Conservation (phyloP, 2,888 invertebrate species). For the Notocelia uddmanniana region DNA sequence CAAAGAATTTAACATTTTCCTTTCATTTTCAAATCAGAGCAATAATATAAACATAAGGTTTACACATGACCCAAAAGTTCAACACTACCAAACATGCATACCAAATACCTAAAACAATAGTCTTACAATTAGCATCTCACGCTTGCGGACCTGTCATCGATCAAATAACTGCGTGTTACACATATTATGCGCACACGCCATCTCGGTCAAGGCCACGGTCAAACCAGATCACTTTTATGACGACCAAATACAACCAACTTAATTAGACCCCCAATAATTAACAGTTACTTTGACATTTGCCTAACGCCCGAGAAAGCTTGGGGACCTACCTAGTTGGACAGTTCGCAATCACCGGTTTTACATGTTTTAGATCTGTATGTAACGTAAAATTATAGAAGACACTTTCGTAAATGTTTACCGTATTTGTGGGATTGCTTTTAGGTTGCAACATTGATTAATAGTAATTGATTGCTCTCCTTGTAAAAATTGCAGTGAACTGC, state of each 20-base stretch:
- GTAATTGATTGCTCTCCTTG: slow-evolving; percentile 28
- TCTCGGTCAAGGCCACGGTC: slow-evolving; percentile 74
- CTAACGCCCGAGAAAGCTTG: slow-evolving; percentile 12
- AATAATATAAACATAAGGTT: no score
- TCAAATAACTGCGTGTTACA: slow-evolving; percentile 49
- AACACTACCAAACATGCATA: slow-evolving; percentile 5
- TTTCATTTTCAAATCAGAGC: no score
- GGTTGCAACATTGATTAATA: slow-evolving; percentile 25
- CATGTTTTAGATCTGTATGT: slow-evolving; percentile 39
- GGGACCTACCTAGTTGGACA: slow-evolving; percentile 13
- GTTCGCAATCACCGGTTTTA: slow-evolving; percentile 36
- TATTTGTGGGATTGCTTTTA: slow-evolving; percentile 24
- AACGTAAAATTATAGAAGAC: slow-evolving; percentile 30
- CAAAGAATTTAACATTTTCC: no score
- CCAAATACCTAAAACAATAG: slow-evolving; percentile 40
- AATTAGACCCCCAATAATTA: slow-evolving; percentile 37
- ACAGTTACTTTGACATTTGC: background rate
- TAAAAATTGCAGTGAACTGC: slow-evolving; percentile 7
- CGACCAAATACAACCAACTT: slow-evolving; percentile 48
- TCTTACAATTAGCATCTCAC: slow-evolving; percentile 48
- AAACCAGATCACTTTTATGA: slow-evolving; percentile 65
- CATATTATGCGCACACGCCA: slow-evolving; percentile 48
- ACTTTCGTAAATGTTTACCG: slow-evolving; percentile 44
- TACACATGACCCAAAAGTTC: background rate
- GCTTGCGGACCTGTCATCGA: slow-evolving; percentile 48